These are phyloP conservation scores for Plecturocebus donacophilus DNA, from an alignment of 2,113 vertebrate genomes.

Conservation along the genomic window DNA sequence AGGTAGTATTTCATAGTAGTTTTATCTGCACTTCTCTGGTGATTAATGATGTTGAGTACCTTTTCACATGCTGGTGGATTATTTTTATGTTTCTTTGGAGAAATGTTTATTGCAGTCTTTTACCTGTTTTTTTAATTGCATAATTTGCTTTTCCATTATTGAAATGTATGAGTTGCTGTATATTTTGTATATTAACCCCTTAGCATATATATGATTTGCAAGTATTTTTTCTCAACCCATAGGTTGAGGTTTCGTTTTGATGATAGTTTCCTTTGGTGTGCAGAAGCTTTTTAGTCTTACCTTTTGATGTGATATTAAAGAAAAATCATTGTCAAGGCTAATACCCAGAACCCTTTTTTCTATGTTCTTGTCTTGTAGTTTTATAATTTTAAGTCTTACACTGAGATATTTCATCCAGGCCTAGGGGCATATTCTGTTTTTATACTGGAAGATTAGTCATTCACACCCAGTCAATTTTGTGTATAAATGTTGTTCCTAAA, in stretches of 20 bases:
- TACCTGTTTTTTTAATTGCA: background rate
- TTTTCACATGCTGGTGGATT: background rate
- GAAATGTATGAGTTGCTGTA: background rate
- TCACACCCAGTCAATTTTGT: background rate
- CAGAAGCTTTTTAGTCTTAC: background rate
- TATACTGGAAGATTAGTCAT: background rate
- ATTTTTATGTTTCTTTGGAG: background rate
- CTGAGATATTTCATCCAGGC: background rate
- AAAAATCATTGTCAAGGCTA: background rate
- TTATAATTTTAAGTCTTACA: too few species aligned
- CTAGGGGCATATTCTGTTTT: fast-evolving
- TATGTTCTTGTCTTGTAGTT: background rate
- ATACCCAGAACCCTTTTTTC: background rate
- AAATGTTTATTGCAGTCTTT: background rate
- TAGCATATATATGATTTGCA: too few species aligned
- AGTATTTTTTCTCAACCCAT: background rate
- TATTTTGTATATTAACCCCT: background rate
- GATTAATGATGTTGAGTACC: background rate
- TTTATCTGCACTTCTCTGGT: background rate
- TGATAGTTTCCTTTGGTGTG: background rate
- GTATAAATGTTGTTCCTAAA: background rate
- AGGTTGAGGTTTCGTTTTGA: background rate
- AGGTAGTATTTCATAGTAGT: background rate
- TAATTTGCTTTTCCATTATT: background rate
- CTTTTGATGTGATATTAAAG: background rate